Conservation (phyloP, 2,113 vertebrate species). For the Quiscalus mexicanus region DNA sequence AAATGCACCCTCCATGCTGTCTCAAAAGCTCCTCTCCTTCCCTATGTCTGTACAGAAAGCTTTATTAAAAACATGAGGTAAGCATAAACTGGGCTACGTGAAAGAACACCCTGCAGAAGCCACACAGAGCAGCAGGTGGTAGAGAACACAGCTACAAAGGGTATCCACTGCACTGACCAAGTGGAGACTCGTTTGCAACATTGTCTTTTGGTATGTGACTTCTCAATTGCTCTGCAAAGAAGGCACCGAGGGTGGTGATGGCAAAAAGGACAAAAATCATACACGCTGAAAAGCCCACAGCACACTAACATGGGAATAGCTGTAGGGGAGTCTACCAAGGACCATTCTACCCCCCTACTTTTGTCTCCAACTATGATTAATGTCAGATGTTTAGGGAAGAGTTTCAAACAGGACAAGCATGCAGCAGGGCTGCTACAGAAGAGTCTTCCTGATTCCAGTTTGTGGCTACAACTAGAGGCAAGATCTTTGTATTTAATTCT, state of each 20-base stretch:
- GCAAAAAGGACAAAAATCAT: not conserved
- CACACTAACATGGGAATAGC: not conserved
- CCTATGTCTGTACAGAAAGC: not conserved
- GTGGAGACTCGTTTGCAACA: not conserved
- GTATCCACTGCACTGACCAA: not conserved
- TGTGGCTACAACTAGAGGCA: not conserved
- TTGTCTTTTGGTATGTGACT: not conserved
- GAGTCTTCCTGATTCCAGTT: not conserved
- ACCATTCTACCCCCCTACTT: not conserved
- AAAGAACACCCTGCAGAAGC: not conserved
- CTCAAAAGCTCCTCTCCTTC: not conserved
- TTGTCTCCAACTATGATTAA: not conserved
- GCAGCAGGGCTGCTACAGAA: not conserved
- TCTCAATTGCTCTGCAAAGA: not conserved
- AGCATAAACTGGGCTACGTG: not conserved
- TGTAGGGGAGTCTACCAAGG: not conserved
- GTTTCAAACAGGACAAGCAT: not conserved
- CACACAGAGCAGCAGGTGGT: not conserved
- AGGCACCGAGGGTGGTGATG: rapidly evolving
- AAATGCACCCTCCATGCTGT: not conserved
- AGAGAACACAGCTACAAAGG: not conserved
- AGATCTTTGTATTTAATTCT: not conserved
- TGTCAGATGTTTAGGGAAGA: not conserved
- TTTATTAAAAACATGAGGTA: not conserved
- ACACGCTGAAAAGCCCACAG: not conserved